A percentile compares a stretch with the other conserved stretches of the same genome.
Evolutionary conservation across 2,888 invertebrate genomes (phyloP).

Genomic region (Sphaeridia pumilis): DNA sequence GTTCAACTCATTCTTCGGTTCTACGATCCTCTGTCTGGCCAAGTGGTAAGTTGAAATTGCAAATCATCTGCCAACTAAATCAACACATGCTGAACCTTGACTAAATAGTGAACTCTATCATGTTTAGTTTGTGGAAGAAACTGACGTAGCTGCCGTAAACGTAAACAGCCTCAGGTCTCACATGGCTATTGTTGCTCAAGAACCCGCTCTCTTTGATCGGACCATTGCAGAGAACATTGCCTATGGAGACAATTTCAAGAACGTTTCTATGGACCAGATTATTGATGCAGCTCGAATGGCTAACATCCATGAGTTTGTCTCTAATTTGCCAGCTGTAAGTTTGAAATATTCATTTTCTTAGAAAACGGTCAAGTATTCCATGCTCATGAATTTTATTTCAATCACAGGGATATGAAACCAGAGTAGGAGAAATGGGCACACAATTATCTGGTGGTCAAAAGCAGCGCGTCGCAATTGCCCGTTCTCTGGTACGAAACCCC

Average conservation of each 20-base stretch:
- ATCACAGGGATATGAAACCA: constrained; percentile 51
- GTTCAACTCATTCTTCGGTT: constrained; percentile 71
- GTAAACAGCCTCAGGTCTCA: constrained; percentile 43
- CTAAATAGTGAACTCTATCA: constrained; percentile 20
- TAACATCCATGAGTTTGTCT: constrained; percentile 48
- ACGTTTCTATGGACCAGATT: constrained; percentile 47
- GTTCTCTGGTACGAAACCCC: constrained; percentile 42
- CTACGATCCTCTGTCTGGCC: constrained; percentile 61
- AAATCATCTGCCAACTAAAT: background rate
- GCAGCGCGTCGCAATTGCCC: constrained; percentile 60
- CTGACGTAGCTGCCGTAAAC: constrained; percentile 41
- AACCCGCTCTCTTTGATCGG: constrained; percentile 78
- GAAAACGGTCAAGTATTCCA: background rate
- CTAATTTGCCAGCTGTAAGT: constrained; percentile 41
- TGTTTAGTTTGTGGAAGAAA: constrained; percentile 36
- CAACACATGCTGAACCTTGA: background rate
- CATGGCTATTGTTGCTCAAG: constrained; percentile 66
- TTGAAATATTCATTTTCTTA: background rate
- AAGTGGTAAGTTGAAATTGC: constrained; percentile 40
- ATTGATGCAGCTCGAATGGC: constrained; percentile 44
- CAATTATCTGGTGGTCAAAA: constrained; percentile 60
- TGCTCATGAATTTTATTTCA: background rate
- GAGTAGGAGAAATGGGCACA: constrained; percentile 63
- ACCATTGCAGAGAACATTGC: constrained; percentile 64
- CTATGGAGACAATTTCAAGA: constrained; percentile 71